These are phyloP conservation scores for Doris montereyensis DNA, from an alignment of 2,888 invertebrate species.

Conservation along the genomic window DNA sequence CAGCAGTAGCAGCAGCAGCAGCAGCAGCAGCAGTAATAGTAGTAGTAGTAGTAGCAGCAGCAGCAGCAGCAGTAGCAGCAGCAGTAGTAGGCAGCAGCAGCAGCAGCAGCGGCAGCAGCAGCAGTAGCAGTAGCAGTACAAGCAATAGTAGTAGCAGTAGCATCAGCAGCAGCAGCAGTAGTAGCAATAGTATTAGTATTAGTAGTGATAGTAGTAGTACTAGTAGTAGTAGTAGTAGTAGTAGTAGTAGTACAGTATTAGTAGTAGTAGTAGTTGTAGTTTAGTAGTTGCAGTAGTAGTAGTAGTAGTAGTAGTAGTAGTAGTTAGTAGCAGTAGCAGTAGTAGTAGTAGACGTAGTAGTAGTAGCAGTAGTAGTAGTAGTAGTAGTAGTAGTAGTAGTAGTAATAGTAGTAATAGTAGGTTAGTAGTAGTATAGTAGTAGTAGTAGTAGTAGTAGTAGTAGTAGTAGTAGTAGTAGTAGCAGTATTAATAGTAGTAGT, in stretches of 20 bases:
- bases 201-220: constrained; percentile 23
- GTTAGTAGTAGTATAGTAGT: not conserved
- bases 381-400: not conserved
- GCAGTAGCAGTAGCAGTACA: not conserved
- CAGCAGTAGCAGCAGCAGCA: too few species aligned
- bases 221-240: constrained; percentile 34
- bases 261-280: constrained; percentile 22
- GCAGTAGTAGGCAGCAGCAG: too few species aligned
- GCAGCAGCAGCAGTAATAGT: too few species aligned
- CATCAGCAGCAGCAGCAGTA: too few species aligned
- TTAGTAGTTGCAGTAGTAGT: constrained; percentile 30
- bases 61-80: not conserved
- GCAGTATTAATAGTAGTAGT: not conserved
- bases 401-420: not conserved
- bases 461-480: not conserved
- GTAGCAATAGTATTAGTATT: not conserved
- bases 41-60: not conserved
- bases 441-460: not conserved
- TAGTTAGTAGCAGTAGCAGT: constrained; percentile 9
- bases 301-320: constrained; percentile 19
- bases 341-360: not conserved
- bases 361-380: not conserved
- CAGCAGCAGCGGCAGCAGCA: too few species aligned
- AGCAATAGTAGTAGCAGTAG: too few species aligned
- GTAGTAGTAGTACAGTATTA: constrained; percentile 3